These are phyloP conservation scores for Alectoris magna DNA, from an alignment of 2,797 vertebrate species.

Conservation along the genomic window DNA sequence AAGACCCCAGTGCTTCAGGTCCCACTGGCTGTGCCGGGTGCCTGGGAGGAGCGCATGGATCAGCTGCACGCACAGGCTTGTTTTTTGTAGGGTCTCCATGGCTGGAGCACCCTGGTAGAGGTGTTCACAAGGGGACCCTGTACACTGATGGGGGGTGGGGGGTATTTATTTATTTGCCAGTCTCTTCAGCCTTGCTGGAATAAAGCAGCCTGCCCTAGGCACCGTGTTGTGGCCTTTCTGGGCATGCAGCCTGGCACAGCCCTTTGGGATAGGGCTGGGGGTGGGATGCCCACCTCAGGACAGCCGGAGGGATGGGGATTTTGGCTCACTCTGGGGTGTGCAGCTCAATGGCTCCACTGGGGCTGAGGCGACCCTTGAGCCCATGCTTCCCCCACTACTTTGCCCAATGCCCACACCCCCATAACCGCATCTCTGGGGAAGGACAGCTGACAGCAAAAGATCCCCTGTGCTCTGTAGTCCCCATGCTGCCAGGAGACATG, in stretches of 20 bases:
- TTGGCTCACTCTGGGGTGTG: not conserved
- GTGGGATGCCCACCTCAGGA: not conserved
- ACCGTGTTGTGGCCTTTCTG: not conserved
- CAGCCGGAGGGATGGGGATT: not conserved
- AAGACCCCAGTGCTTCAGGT: accelerated
- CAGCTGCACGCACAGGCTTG: conserved; percentile 7
- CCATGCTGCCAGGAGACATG: not conserved
- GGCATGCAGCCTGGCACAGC: not conserved
- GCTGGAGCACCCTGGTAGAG: not conserved
- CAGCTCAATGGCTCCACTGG: not conserved
- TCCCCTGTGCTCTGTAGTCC: not conserved
- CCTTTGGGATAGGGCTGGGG: not conserved
- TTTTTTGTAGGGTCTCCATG: not conserved
- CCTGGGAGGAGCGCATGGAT: not conserved
- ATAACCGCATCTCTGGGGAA: not conserved
- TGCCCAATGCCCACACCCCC: accelerated
- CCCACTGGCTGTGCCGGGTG: not conserved
- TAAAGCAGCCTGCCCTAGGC: conserved; percentile 46
- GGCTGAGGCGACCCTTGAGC: not conserved
- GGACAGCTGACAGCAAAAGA: not conserved
- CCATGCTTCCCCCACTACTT: accelerated
- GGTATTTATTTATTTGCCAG: conserved; percentile 39
- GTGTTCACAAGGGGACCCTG: not conserved
- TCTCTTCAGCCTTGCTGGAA: conserved; percentile 33
- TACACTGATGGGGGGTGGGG: not conserved